phyloP scores from a whole-genome alignment of 2,797 vertebrate genomes.

The Gadopsis marmoratus region DNA sequence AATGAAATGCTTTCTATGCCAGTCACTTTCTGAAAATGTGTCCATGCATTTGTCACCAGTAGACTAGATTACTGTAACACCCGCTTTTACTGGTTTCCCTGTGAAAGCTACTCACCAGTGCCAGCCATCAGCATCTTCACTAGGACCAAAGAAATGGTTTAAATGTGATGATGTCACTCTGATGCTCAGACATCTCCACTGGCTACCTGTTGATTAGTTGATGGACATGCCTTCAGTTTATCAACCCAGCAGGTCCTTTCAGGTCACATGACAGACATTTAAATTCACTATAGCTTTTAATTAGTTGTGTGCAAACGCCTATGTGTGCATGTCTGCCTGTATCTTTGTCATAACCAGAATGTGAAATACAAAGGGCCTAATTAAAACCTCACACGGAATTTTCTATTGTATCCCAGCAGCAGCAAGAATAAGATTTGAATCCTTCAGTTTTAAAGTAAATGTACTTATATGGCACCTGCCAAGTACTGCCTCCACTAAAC shows the following conservation, averaged over 20 bases:
- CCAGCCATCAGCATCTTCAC: not conserved
- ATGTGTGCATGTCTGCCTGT: not conserved
- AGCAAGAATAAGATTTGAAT: too few species aligned
- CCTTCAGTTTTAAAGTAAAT: too few species aligned
- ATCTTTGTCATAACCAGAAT: too few species aligned
- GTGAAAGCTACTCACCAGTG: not conserved
- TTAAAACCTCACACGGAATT: too few species aligned
- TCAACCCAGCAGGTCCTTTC: not conserved
- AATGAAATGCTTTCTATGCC: not conserved
- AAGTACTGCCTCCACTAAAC: too few species aligned
- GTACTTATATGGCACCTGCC: too few species aligned
- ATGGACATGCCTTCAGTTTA: conserved; percentile 5
- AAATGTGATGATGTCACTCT: not conserved
- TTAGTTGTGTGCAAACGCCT: not conserved
- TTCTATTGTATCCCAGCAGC: too few species aligned
- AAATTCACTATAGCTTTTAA: not conserved
- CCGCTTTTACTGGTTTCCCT: not conserved
- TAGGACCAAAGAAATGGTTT: not conserved
- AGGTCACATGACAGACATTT: not conserved
- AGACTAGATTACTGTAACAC: not conserved
- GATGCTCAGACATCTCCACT: not conserved
- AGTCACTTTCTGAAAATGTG: not conserved
- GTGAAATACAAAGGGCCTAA: too few species aligned
- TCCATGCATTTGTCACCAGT: not conserved
- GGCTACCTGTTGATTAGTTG: not conserved